Base-by-base conservation (phyloP, 2,888 invertebrate genomes). In the Caenorhabditis angaria region DNA sequence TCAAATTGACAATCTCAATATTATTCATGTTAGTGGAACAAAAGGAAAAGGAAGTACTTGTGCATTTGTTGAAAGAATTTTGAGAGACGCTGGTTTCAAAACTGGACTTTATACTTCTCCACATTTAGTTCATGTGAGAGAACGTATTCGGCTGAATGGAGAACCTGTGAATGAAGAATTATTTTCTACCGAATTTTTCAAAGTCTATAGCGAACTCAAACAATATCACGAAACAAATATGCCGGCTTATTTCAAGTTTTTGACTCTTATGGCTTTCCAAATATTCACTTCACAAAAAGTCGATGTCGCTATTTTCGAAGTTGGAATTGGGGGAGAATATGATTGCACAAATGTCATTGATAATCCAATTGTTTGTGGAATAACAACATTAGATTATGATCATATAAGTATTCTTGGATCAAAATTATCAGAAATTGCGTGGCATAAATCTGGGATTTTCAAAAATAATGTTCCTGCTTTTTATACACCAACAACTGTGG, bases 1-100 rank as follows among this genome's bases (percentile, higher is more conserved):
- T 20, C 63, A 83, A n/a, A 60, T 87, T 22, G 80, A 86, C 60
- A 24, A 58, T 3, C 65, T 87, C 56, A 92, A 94, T 62, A 91
- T 95, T 51, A 94, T 99, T 85, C 99, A 99, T 90, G 92, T 99
- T 6, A 92, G 94, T 70, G 99, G 99, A 12, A 97, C 97, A 0
- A 99, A 99, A 89, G 99, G 97, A 61, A 99, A 99, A 91, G 91
- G 91, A 2, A 95, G 95, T 22, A 95, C 96, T 0, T 95, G 96
- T 88, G 95, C 96, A 0, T 92, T 94, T 88, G 92, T 92, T 78
- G 99, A 99, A 88, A 92, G 93, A 0, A 93, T 99, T 72, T 90
- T 99, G 12, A 91, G 94, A 0, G 89, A 91, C 27, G 92, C 93
- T 87, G 95, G 95, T 1, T 92, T 91, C 85, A 92, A 91, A 84